Conservation (phyloP, 2,888 invertebrate species). For the Harpalus rufipes region DNA sequence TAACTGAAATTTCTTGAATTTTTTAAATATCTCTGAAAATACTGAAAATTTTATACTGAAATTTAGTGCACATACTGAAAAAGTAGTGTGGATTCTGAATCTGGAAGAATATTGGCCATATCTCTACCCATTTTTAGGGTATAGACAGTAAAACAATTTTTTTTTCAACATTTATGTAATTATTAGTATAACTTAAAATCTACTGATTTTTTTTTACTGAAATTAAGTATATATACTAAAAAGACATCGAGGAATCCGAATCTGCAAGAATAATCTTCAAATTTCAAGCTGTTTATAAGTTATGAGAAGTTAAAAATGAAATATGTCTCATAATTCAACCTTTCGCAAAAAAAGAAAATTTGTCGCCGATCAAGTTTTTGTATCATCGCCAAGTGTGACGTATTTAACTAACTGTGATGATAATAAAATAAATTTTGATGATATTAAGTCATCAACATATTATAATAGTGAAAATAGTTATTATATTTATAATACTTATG, state of each 20-base stretch:
- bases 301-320: slow-evolving; percentile 72
- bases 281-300: not conserved
- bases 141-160: not conserved
- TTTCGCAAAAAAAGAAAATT: slow-evolving; percentile 80
- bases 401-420: slow-evolving; percentile 9
- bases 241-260: not conserved
- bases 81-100: not conserved
- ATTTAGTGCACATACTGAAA: no score
- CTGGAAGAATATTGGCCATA: not conserved
- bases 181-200: not conserved
- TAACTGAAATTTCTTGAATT: not conserved
- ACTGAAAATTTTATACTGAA: not conserved
- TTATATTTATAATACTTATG: slow-evolving; percentile 13
- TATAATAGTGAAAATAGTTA: slow-evolving; percentile 53
- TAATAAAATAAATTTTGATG: not conserved
- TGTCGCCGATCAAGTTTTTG: slow-evolving; percentile 81
- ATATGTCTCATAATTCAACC: slow-evolving; percentile 75
- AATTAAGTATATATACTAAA: not conserved
- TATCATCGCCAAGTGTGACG: slow-evolving; percentile 79
- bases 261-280: not conserved
- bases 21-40: not conserved
- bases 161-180: not conserved
- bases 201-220: not conserved
- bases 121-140: not conserved
- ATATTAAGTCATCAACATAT: not conserved